phyloP scores from a whole-genome alignment of 2,888 invertebrate species.

The Plebejus anna region DNA sequence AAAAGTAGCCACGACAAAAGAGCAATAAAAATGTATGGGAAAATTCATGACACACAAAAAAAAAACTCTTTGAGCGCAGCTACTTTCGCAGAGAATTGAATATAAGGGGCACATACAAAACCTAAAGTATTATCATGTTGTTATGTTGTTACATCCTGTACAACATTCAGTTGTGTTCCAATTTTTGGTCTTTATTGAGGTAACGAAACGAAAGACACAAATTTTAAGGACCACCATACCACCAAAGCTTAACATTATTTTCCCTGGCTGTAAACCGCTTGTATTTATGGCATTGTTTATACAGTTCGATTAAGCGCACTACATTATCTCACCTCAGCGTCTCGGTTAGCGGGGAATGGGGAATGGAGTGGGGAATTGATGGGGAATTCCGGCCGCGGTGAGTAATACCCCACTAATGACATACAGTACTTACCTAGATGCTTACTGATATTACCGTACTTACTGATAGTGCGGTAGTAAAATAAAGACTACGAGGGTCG shows the following conservation, averaged over 20 bases:
- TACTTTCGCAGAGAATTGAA: too few species aligned
- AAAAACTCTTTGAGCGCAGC: too few species aligned
- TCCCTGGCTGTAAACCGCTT: not conserved
- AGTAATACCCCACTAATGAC: conserved; percentile 59
- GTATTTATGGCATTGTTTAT: conserved; percentile 2
- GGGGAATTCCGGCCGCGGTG: conserved; percentile 54
- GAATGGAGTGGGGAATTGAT: conserved; percentile 51
- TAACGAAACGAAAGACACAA: too few species aligned
- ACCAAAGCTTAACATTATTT: not conserved
- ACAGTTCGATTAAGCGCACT: conserved; percentile 27
- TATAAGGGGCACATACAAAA: too few species aligned
- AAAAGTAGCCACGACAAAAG: too few species aligned
- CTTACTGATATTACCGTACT: not conserved
- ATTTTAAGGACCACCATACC: too few species aligned
- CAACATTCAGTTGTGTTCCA: too few species aligned
- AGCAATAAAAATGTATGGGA: too few species aligned
- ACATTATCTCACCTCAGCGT: conserved; percentile 33
- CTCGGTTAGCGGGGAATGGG: conserved; percentile 47
- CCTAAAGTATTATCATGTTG: too few species aligned
- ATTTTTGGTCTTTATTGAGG: too few species aligned
- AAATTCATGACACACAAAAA: too few species aligned
- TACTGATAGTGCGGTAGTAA: not conserved
- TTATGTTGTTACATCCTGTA: too few species aligned
- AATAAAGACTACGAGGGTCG: not conserved
- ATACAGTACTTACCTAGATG: conserved; percentile 27